Base-by-base conservation (phyloP, 2,888 invertebrate species). In the Monopis laevigella region DNA sequence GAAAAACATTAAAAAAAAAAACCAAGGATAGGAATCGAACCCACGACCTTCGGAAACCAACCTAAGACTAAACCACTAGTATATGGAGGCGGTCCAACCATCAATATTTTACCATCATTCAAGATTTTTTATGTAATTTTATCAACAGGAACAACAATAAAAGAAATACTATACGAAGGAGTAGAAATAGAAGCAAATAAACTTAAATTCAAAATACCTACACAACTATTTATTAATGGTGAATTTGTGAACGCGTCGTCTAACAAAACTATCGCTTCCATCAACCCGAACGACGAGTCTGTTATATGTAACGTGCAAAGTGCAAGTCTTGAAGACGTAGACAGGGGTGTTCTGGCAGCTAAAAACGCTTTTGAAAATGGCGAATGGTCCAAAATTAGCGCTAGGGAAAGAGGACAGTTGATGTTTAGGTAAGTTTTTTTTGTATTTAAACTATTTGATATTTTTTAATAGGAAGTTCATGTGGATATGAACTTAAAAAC, bases 371-470 rank as follows among this genome's bases (percentile, higher is more conserved):
- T 96, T 61, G 87, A 92, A 43, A 82, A 86, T 21, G 96, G 97
- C 1, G 89, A 94, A 55, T 98, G 98, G 98, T 87, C 90, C n/a
- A 92, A 91, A 65, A 93, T 98, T 61, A 95, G 94, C 57, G 90
- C 96, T 0, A 83, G 98, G 50, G 96, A 98, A 54, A 83, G 98
- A 16, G 97, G 96, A 2, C 83, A 86, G 44, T 60, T 97, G 1
- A 77, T 98, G 62, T 89, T 87, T 72, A 91, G 83, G 89, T 91
- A 66, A 74, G 72, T 66, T 12, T 41, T 42, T n/a, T 24, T 21
- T 27, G 18, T 14, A 29, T 21, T 21, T 21, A 21, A 21, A n/a
- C n/a, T n/a, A n/a, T n/a, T n/a, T n/a, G n/a, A n/a, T n/a, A n/a
- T n/a, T n/a, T n/a, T n/a, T n/a, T n/a, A n/a, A n/a, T n/a, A n/a